Conservation (phyloP, 2,888 invertebrate species). For the Leptogaster cylindrica region DNA sequence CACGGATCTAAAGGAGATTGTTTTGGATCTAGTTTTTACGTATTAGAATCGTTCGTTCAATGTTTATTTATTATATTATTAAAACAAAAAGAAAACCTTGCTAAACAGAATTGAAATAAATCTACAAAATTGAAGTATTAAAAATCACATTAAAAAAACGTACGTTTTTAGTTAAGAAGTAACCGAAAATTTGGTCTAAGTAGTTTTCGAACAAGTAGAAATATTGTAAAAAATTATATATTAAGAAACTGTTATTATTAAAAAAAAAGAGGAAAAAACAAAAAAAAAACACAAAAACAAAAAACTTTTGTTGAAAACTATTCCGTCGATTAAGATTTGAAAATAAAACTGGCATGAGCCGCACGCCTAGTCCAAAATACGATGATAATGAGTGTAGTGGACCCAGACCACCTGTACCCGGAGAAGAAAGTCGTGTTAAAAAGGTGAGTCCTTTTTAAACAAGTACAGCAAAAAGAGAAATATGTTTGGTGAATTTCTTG, state of each 20-base stretch:
- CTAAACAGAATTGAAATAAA: slow-evolving; percentile 24
- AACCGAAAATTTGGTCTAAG: no score
- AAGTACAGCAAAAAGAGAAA: no score
- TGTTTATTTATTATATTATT: no score
- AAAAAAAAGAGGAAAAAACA: background rate
- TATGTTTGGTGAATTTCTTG: no score
- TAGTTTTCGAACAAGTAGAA: no score
- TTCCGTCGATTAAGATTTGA: slow-evolving; percentile 37
- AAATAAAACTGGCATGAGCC: slow-evolving; percentile 60
- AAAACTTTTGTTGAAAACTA: slow-evolving; percentile 19
- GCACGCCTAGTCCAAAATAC: slow-evolving; percentile 59
- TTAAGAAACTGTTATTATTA: slow-evolving; percentile 7
- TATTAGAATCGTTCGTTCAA: slow-evolving; percentile 29
- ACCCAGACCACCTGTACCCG: slow-evolving; percentile 84
- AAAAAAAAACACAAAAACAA: background rate
- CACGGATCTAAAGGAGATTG: slow-evolving; percentile 13
- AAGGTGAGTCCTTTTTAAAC: slow-evolving; percentile 53
- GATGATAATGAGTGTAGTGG: slow-evolving; percentile 64
- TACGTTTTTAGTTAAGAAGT: slow-evolving; percentile 5
- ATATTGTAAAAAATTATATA: no score
- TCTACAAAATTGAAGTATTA: no score
- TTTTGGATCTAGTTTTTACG: slow-evolving; percentile 26
- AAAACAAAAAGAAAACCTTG: no score
- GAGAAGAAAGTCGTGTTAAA: slow-evolving; percentile 66
- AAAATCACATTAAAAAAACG: slow-evolving; percentile 14